Base-by-base conservation (phyloP, 1,140 invertebrate species). In the Megalonaias nervosa region DNA sequence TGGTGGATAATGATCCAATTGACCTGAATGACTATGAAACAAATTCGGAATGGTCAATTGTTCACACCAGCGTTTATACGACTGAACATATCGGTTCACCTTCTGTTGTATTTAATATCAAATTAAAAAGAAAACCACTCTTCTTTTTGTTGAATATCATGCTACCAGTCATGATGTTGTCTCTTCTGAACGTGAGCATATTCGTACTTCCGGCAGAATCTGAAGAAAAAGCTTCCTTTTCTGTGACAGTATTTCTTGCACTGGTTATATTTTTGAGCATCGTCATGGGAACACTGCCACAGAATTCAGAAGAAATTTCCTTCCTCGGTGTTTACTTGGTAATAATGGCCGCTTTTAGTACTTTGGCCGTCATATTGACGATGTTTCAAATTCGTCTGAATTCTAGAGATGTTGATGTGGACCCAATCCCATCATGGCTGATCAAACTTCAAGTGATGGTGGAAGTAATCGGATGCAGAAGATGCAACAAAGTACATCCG, bases 241-340 rank as follows among this genome's bases (percentile, higher is more conserved):
- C 67, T 16, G 68, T 84, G 13, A 79, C 82, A 1, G 78, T 82
- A 12, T 79, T 76, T 38, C 76, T 84, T 16, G 65, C 82, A 13
- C 66, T 82, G 56, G 71, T 62, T 17, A 75, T 84, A 1, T 80
- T 84, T 38, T 23, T 84, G 21, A 78, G 75, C 9, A 79, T 83
- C 21, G 67, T 83, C 16, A 76, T 64, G 11, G 58, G 60, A 58
- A 57, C 74, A 17, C 72, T 82, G 48, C 81, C 81, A 23, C 31
- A 80, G n/a, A 62, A 58, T 15, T 78, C 78, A 1, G 79, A 77
- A 13, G 65, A 68, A 26, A n/a, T 74, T 11, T 67, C 81, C 15
- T 68, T 80, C 17, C 66, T 82, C 17, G 57, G 56, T 15, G 19
- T 71, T 9, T 82, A 74, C 69, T n/a, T 82, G 9, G 38, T 82